Conservation (phyloP, 2,113 vertebrate genomes). For the Stomatorhinus ivindoensis region DNA sequence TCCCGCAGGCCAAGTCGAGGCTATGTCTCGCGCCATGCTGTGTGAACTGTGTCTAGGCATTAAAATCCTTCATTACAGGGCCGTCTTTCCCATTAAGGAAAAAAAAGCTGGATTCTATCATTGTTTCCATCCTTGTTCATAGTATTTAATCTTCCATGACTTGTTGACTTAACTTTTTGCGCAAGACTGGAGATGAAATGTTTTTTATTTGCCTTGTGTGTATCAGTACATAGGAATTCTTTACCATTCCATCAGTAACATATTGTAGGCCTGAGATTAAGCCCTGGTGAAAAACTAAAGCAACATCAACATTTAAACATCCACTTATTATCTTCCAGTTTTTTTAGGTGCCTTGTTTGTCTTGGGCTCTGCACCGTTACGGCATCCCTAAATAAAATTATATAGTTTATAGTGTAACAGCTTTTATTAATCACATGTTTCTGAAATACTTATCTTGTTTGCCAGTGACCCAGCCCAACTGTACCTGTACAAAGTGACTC, state of each 20-base stretch:
- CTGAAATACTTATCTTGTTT: too few relatives aligned
- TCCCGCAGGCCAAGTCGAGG: not conserved
- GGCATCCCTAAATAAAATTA: too few relatives aligned
- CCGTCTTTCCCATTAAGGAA: not conserved
- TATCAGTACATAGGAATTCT: not conserved
- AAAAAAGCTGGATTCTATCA: not conserved
- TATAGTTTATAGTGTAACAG: too few relatives aligned
- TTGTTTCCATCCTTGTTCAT: not conserved
- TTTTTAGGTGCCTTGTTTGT: too few relatives aligned
- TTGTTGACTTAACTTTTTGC: not conserved
- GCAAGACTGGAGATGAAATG: not conserved
- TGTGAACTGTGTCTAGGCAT: not conserved
- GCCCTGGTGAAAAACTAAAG: not conserved
- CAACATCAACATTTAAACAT: too few relatives aligned
- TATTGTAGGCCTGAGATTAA: not conserved
- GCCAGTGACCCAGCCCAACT: not conserved
- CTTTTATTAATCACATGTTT: too few relatives aligned
- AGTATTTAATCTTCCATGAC: not conserved
- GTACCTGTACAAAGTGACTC: not conserved
- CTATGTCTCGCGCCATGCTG: not conserved
- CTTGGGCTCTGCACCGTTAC: too few relatives aligned
- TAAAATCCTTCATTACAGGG: not conserved
- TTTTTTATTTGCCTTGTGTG: not conserved
- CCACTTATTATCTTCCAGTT: not conserved
- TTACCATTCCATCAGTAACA: not conserved